Base-by-base conservation (phyloP, 92 coral and sea anemone species). In the Paramuricea clavata region DNA sequence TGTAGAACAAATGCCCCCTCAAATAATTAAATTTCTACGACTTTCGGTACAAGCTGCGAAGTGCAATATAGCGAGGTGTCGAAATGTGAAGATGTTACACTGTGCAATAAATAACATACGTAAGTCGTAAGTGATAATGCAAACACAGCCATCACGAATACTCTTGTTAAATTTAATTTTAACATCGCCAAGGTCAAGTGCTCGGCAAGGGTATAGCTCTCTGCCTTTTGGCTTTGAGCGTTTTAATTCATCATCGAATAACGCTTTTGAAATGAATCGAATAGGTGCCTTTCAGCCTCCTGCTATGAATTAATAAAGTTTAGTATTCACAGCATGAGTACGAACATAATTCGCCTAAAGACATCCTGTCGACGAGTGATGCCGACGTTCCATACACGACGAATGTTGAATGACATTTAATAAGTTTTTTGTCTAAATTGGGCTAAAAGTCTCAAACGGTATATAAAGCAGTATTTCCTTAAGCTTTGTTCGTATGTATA, bases 281-380 rank as follows among this genome's bases (percentile, higher is more conserved):
- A 39, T 72, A 41, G 12, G 50, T 23, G 50, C n/a, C 22, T 13
- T 19, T 19, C 32, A 17, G 31, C 78, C 78, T 11, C 78, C 34
- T 41, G 56, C 57, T 22, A 72, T 0, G 52, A 12, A 54, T 35
- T 72, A 39, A 44, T 44, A 72, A 72, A 72, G 12, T 34, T 69
- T 76, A 54, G n/a, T 25, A 76, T n/a, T n/a, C 33, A 26, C 64
- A 8, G 10, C 35, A 33, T 35, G 33, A 31, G 28, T 34, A 13
- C 13, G 34, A 21, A 33, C 59, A 10, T 57, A 43, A 36, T 57
- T 33, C 56, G n/a, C 6, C 13, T 49, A 17, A 36, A 60, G 26
- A 41, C 69, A 41, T 79, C 84, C 73, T 73, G 52, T 39, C 73
- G 84, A 10, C 59, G 84, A 79, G 30, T 59, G 84, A 79, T 15